These are phyloP conservation scores for Tympanoctomys barrerae DNA, from an alignment of 2,797 vertebrate species.

Conservation along the genomic window DNA sequence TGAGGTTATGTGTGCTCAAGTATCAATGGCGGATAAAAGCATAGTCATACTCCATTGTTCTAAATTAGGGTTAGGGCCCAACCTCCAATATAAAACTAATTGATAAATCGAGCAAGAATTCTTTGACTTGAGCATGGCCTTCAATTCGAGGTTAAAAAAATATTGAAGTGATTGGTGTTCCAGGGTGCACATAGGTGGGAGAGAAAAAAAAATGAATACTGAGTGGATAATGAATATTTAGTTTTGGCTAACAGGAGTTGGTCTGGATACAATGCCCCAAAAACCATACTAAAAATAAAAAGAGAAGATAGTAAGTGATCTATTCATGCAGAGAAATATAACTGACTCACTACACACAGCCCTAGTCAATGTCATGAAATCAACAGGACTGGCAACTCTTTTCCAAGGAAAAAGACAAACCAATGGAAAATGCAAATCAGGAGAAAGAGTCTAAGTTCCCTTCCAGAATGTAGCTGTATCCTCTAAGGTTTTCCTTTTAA, in stretches of 20 bases:
- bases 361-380: not conserved
- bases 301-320: not conserved
- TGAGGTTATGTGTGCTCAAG: conserved; percentile 6
- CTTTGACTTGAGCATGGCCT: not conserved
- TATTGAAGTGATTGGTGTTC: not conserved
- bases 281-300: not conserved
- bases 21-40: not conserved
- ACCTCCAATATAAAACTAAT: not conserved
- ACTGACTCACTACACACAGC: not conserved
- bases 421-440: not conserved
- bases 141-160: not conserved
- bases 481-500: conserved; percentile 51
- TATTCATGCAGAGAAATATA: not conserved
- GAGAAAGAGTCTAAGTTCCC: not conserved
- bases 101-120: not conserved
- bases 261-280: not conserved
- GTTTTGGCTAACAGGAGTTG: not conserved
- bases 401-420: not conserved
- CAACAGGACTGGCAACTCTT: not conserved
- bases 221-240: not conserved
- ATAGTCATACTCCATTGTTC: not conserved
- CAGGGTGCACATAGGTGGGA: not conserved
- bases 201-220: not conserved
- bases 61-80: not conserved
- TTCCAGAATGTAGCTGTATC: not conserved